Conservation (phyloP, 2,888 invertebrate genomes). For the Lasioglossum figueresi region DNA sequence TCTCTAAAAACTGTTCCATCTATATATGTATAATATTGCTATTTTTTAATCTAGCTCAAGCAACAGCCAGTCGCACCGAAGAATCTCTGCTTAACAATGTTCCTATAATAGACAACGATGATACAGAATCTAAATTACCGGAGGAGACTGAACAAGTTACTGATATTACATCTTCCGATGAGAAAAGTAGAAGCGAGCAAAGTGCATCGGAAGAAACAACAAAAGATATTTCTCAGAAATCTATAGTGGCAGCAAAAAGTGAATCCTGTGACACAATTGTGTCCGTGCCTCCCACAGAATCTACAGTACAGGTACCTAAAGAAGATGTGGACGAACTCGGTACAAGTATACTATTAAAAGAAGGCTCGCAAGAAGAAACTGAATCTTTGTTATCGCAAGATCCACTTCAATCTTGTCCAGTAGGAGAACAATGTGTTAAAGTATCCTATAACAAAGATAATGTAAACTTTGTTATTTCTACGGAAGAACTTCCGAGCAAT, state of each 20-base stretch:
- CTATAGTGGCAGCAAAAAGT: constrained; percentile 17
- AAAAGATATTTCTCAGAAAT: constrained; percentile 28
- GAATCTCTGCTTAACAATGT: constrained; percentile 60
- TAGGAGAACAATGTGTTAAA: constrained; percentile 20
- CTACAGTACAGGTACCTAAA: constrained; percentile 14
- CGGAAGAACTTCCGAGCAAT: constrained; percentile 4
- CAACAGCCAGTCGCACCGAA: constrained; percentile 47
- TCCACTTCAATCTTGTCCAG: constrained; percentile 7
- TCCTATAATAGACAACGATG: constrained; percentile 44
- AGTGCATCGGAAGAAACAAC: constrained; percentile 17
- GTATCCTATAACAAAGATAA: constrained; percentile 13
- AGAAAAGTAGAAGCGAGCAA: constrained; percentile 22
- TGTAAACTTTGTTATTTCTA: neutral
- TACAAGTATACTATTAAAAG: constrained; percentile 13
- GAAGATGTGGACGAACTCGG: constrained; percentile 3
- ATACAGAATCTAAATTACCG: constrained; percentile 35
- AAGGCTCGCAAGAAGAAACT: constrained; percentile 8
- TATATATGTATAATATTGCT: constrained; percentile 19
- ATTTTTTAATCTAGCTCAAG: constrained; percentile 54
- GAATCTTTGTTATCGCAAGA: constrained; percentile 2
- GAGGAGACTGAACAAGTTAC: constrained; percentile 35
- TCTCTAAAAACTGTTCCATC: constrained; percentile 1
- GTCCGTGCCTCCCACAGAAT: constrained; percentile 1
- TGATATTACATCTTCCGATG: constrained; percentile 13
- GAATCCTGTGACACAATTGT: constrained; percentile 3